These are phyloP conservation scores for Podarcis raffonei DNA, from an alignment of 2,113 vertebrate genomes.

Conservation along the genomic window DNA sequence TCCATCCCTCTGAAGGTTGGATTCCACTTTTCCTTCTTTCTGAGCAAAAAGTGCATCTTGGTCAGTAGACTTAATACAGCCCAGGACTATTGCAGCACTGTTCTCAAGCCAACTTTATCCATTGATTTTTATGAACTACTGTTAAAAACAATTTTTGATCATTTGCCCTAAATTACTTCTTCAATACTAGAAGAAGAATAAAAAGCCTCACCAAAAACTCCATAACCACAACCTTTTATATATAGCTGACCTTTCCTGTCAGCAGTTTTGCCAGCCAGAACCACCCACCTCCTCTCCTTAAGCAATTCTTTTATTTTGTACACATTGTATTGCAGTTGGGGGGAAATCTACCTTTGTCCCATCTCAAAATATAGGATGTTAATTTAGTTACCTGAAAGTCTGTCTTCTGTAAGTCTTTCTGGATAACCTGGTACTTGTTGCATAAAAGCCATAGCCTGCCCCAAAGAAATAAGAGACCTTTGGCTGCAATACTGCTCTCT, in stretches of 20 bases:
- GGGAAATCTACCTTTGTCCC: slow-evolving; percentile 33
- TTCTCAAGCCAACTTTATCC: slow-evolving; percentile 35
- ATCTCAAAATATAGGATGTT: slow-evolving; percentile 9
- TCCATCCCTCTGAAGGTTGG: not conserved
- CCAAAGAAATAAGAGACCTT: slow-evolving; percentile 28
- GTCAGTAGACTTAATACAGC: slow-evolving; percentile 44
- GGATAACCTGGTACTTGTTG: not conserved
- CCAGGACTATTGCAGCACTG: slow-evolving; percentile 43
- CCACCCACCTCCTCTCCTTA: slow-evolving; percentile 51
- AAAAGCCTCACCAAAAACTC: slow-evolving; percentile 33
- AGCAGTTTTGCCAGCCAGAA: slow-evolving; percentile 58
- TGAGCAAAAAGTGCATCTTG: slow-evolving; percentile 48
- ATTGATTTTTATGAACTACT: slow-evolving; percentile 50
- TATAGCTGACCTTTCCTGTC: slow-evolving; percentile 40
- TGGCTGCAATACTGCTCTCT: not conserved
- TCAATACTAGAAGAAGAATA: not conserved
- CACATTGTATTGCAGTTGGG: slow-evolving; percentile 20
- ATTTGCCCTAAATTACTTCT: slow-evolving; percentile 60
- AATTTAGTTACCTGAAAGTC: slow-evolving; percentile 28
- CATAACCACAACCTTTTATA: slow-evolving; percentile 58
- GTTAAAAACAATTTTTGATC: slow-evolving; percentile 38
- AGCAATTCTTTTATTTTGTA: slow-evolving; percentile 56
- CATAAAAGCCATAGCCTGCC: not conserved
- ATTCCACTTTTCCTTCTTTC: slow-evolving; percentile 25
- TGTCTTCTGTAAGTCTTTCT: slow-evolving; percentile 25